Percentiles rank a stretch among this genome's conserved stretches.
Conservation (phyloP, 1,140 invertebrate species). For the Pararge aegeria region DNA sequence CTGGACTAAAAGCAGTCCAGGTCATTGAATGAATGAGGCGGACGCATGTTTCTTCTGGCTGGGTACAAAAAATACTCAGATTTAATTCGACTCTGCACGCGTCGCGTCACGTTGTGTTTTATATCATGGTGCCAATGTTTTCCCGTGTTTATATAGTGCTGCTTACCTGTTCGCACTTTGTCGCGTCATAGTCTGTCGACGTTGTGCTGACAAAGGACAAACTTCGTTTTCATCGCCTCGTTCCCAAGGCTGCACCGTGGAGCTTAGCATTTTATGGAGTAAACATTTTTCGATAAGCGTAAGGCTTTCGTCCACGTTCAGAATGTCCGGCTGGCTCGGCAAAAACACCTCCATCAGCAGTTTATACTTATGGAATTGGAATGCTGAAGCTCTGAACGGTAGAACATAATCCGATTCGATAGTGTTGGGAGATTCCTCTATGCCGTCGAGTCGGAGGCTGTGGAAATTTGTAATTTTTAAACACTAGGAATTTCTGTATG, state of each 20-base stretch:
- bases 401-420: constrained; percentile 75
- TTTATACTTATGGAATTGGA: constrained; percentile 81
- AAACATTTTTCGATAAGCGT: constrained; percentile 79
- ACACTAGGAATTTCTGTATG: too few relatives aligned
- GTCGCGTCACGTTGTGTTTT: too few relatives aligned
- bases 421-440: constrained; percentile 73
- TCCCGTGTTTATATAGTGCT: not conserved
- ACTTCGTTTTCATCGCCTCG: constrained; percentile 75
- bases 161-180: constrained; percentile 47
- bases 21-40: too few relatives aligned
- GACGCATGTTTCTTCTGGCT: too few relatives aligned
- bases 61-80: too few relatives aligned
- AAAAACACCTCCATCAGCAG: constrained; percentile 82
- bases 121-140: too few relatives aligned
- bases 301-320: constrained; percentile 71
- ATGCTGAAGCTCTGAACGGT: constrained; percentile 81
- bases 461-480: too few relatives aligned
- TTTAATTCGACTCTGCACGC: too few relatives aligned
- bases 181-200: constrained; percentile 42
- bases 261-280: constrained; percentile 82
- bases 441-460: constrained; percentile 83
- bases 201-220: constrained; percentile 66
- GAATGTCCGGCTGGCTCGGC: constrained; percentile 70
- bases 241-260: constrained; percentile 78
- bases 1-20: too few relatives aligned